Evolutionary conservation across 1,140 invertebrate genomes (phyloP), one percentile per base, ranked within the genome.

Genomic region (Cydia pomonella): DNA sequence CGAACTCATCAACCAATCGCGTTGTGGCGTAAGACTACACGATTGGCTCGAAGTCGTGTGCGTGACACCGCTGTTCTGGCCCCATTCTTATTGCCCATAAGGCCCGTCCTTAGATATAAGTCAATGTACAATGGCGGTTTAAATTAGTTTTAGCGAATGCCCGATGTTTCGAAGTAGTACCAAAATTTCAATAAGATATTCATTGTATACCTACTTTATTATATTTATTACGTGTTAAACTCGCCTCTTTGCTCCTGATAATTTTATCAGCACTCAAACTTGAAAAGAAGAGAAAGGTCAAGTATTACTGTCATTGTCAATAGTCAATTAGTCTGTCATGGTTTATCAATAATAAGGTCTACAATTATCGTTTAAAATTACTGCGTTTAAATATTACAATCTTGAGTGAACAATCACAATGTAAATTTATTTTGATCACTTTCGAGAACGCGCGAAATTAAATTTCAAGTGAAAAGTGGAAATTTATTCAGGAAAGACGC

Each of bases 391-490:
- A 44, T 16, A 4, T 38, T 38, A 5, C 13, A 16, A 44, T 44
- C 6, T 38, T 38, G 33, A 3, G 7, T 16, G 16, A 16, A 44
- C 41, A 3, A 38, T 44, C 41, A 44, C 13, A 44, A 59, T 59
- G 53, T 59, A 21, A 59, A 59, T 16, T 44, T 12, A 44, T 44
- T 10, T 59, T 4, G 7, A 12, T 1, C 9, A 59, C 21, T 21
- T 59, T 59, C 21, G 53, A 23, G 53, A 59, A 59, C 53, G 53
- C 53, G 53, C 53, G 9, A 59, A 10, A 59, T 41, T 23, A 59
- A 10, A 59, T 44, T 23, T 59, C 16, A 3, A 23, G 9, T 12
- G 9, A 21, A 59, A 59, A 23, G 18, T 59, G 53, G 6, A 59
- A 23, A 23, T 23, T 5, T 18, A 59, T 18, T 0, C 18, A 53